Percentiles rank a stretch among this genome's conserved stretches.
Conservation (phyloP, 2,888 invertebrate genomes). For the Luffia ferchaultella region DNA sequence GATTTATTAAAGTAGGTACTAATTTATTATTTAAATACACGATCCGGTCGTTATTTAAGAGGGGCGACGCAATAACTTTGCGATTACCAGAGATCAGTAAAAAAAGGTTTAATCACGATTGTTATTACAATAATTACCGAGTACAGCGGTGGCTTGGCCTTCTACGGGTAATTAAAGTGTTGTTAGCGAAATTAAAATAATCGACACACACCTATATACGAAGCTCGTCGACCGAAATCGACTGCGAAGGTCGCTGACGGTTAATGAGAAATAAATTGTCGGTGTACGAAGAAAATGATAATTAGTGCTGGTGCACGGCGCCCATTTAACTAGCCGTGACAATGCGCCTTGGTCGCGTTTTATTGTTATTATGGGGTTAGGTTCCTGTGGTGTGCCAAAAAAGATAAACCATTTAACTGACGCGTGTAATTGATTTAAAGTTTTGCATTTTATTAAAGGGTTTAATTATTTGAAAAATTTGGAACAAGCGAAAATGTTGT, state of each 20-base stretch:
- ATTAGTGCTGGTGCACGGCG: slow-evolving; percentile 10
- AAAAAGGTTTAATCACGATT: background rate
- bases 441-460: too few relatives aligned
- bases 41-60: too few relatives aligned
- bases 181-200: slow-evolving; percentile 63
- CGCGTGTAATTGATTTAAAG: too few relatives aligned
- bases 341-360: slow-evolving; percentile 10
- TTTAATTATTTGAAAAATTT: too few relatives aligned
- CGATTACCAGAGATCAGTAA: background rate
- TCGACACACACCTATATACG: slow-evolving; percentile 26
- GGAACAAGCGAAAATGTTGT: too few relatives aligned
- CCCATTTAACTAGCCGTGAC: slow-evolving; percentile 52
- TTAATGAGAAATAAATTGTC: slow-evolving; percentile 66
- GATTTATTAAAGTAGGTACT: too few relatives aligned
- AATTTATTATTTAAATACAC: too few relatives aligned
- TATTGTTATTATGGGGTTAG: background rate
- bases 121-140: background rate
- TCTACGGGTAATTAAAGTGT: slow-evolving; percentile 53
- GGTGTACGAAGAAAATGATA: slow-evolving; percentile 28
- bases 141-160: background rate
- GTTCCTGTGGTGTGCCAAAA: too few relatives aligned
- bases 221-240: slow-evolving; percentile 35
- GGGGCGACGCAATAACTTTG: background rate
- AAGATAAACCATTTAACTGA: too few relatives aligned
- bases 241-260: slow-evolving; percentile 34